Percentiles rank a stretch among this genome's conserved stretches.
These are phyloP conservation scores for Luidia sarsii DNA, from an alignment of 53 echinoderm and acorn worm species.

Conservation along the genomic window DNA sequence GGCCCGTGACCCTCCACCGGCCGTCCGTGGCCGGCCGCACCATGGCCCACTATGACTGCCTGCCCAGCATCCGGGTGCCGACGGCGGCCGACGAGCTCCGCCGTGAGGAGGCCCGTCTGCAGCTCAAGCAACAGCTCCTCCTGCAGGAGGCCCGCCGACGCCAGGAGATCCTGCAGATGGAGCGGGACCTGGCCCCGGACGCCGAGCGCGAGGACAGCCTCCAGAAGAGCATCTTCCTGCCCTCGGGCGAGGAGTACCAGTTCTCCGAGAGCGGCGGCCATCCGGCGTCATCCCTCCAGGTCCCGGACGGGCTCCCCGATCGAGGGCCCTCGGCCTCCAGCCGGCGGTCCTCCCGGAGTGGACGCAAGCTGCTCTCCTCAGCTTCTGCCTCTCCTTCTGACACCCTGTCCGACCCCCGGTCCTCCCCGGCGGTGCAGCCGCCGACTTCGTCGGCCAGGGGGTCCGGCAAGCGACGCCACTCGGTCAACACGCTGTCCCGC, in stretches of 20 bases:
- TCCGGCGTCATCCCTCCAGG: not conserved
- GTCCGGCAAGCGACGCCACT: slow-evolving; percentile 38
- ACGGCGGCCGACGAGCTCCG: slow-evolving; percentile 52
- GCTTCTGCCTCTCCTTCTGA: no score
- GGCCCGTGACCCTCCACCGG: slow-evolving; percentile 51
- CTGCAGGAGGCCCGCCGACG: slow-evolving; percentile 49
- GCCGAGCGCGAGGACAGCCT: slow-evolving; percentile 28
- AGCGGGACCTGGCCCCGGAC: slow-evolving; percentile 48
- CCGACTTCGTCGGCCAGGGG: not conserved
- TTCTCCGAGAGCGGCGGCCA: slow-evolving; percentile 22
- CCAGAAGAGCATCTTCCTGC: slow-evolving; percentile 49
- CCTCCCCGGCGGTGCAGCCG: not conserved
- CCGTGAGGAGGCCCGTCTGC: slow-evolving; percentile 40
- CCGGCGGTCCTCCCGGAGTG: not conserved
- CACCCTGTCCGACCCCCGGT: not conserved
- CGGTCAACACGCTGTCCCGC: slow-evolving; percentile 15
- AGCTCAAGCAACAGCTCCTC: slow-evolving; percentile 59
- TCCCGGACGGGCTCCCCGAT: not conserved
- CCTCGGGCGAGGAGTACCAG: slow-evolving; percentile 48
- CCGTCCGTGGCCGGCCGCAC: slow-evolving; percentile 43
- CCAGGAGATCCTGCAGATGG: slow-evolving; percentile 67
- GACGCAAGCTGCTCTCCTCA: not conserved
- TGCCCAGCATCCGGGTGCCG: slow-evolving; percentile 66
- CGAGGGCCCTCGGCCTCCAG: not conserved
- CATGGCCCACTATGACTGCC: slow-evolving; percentile 67